Evolutionary conservation across 2,888 invertebrate genomes (phyloP).

Genomic region (Eupithecia abbreviata): DNA sequence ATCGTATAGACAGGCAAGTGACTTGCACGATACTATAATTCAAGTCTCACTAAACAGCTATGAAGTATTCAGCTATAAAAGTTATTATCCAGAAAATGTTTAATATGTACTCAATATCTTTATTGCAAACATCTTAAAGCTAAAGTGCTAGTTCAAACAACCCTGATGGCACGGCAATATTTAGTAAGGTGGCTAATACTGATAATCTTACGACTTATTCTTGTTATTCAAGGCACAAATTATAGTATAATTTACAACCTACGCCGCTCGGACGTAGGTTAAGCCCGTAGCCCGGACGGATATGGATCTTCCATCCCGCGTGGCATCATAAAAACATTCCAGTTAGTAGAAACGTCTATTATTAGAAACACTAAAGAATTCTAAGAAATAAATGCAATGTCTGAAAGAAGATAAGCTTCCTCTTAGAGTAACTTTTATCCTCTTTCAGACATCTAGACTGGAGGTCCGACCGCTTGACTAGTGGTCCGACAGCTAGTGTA

Average conservation of each 20-base stretch:
- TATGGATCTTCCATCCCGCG: not conserved
- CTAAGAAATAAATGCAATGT: not conserved
- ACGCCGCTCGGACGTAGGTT: not conserved
- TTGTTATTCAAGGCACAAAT: no score
- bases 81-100: not conserved
- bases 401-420: constrained; percentile 9
- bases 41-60: not conserved
- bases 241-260: not conserved
- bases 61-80: not conserved
- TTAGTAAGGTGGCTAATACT: no score
- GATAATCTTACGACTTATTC: no score
- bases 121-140: no score
- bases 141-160: no score
- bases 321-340: not conserved
- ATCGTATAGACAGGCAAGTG: constrained; percentile 11
- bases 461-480: no score
- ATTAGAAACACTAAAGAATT: not conserved
- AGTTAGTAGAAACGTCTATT: not conserved
- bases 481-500: constrained; percentile 9
- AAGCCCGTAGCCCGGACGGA: not conserved
- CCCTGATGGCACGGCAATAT: no score
- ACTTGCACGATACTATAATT: constrained; percentile 13
- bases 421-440: not conserved
- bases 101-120: not conserved
- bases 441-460: no score